Base-by-base conservation (phyloP, 2,888 invertebrate species). In the Hydroisotoma schaefferi region DNA sequence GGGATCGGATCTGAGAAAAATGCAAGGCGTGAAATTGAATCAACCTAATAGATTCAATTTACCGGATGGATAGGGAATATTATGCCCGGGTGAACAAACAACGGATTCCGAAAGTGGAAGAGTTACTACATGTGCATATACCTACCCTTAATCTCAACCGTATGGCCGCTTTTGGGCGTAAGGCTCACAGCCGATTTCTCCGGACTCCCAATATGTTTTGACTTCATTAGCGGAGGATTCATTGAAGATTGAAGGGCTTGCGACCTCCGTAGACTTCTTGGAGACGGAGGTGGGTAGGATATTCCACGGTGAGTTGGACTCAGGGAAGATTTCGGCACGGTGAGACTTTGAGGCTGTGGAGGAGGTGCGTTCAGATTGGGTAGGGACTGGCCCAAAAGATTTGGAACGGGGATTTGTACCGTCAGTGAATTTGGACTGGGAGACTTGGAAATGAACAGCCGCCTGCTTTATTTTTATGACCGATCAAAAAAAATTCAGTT, bases 231-330 rank as follows among this genome's bases (percentile, higher is more conserved):
- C 8, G 90, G 90, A 61, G 90, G 91, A 76, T 90, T 76, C 18
- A 73, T 70, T 12, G 74, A 73, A 46, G 74, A 74, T 12, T 73
- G 70, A 5, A 74, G 69, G n/a, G 75, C 74, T 56, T 72, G 73
- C 6, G 73, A 65, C 28, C 73, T 60, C 55, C 72, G 52, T 1
- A 73, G 56, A 76, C 62, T 71, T 54, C 75, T 81, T 73, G 75
- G 90, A 68, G 88, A 90, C 25, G 88, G 88, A 6, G 90, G 90
- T 57, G 90, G 90, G 76, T 90, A 90, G 67, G 88, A 89, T 62
- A 85, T 85, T 62, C 89, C 90, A 72, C 78, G 68, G 48, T 76
- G 75, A 28, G 68, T 74, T 76, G 79, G 76, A 76, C 78, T 70
- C 28, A 73, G 65, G 66, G 64, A 40, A 29, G 76, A 76, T 57